Conservation (phyloP, 2,888 invertebrate species). For the Tridacna crocea region DNA sequence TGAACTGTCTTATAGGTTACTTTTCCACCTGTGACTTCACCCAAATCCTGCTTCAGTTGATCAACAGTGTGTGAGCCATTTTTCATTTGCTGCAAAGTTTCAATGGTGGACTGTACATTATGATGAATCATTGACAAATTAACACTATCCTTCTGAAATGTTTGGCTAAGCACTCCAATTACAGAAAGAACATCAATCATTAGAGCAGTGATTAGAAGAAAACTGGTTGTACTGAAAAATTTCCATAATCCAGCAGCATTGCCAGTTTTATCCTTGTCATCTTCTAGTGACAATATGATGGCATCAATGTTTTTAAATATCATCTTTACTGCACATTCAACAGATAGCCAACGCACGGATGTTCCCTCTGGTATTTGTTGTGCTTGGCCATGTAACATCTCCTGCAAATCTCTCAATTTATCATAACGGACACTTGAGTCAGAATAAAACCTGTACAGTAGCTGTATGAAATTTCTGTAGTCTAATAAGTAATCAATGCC, state of each 20-base stretch:
- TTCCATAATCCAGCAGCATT: slow-evolving; percentile 27
- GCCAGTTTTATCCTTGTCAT: slow-evolving; percentile 26
- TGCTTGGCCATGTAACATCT: slow-evolving; percentile 30
- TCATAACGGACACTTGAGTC: slow-evolving; percentile 22
- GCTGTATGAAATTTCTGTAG: slow-evolving; percentile 12
- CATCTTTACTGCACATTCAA: slow-evolving; percentile 32
- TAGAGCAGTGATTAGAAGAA: slow-evolving; percentile 31
- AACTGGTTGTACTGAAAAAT: slow-evolving; percentile 4
- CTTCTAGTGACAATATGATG: slow-evolving; percentile 25
- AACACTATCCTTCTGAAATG: slow-evolving; percentile 31
- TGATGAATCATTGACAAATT: slow-evolving; percentile 16
- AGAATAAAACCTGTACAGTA: slow-evolving; percentile 20
- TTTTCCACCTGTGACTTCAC: slow-evolving; percentile 15
- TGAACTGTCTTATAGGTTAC: slow-evolving; percentile 26
- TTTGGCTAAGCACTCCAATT: slow-evolving; percentile 30
- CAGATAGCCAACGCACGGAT: slow-evolving; percentile 36
- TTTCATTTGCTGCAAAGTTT: slow-evolving; percentile 20
- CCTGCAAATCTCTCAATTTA: slow-evolving; percentile 25
- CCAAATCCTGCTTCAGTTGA: slow-evolving; percentile 16
- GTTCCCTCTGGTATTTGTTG: slow-evolving; percentile 37
- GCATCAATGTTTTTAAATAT: slow-evolving; percentile 29
- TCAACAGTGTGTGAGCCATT: slow-evolving; percentile 29
- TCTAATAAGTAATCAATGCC: slow-evolving; percentile 22
- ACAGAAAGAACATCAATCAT: slow-evolving; percentile 34
- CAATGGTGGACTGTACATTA: slow-evolving; percentile 19